Percentiles rank a stretch among this genome's conserved stretches.
Evolutionary conservation across 2,888 invertebrate species (phyloP).

Genomic region (Syritta pipiens): DNA sequence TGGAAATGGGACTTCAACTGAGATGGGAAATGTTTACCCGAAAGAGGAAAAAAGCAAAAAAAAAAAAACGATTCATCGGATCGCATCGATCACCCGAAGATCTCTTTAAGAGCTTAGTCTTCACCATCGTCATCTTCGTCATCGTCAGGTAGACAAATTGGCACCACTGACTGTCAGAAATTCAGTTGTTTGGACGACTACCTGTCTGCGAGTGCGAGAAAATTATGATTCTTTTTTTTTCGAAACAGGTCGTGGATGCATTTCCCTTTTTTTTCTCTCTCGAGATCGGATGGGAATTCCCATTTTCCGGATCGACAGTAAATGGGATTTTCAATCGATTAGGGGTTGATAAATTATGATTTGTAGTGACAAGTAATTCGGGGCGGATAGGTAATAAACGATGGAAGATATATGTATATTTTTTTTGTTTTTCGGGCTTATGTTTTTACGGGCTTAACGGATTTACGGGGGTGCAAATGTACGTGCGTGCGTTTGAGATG

Average conservation of each 20-base stretch:
- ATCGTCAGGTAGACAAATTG: constrained; percentile 66
- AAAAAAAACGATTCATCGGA: not conserved
- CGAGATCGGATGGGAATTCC: constrained; percentile 65
- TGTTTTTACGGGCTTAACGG: too few species aligned
- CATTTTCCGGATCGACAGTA: constrained; percentile 44
- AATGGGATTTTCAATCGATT: constrained; percentile 59
- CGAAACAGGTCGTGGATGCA: constrained; percentile 51
- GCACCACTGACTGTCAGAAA: constrained; percentile 42
- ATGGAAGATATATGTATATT: too few species aligned
- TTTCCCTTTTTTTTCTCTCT: constrained; percentile 13
- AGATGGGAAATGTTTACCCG: constrained; percentile 45
- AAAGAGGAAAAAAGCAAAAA: not conserved
- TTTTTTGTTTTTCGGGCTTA: too few species aligned
- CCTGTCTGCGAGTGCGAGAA: constrained; percentile 35
- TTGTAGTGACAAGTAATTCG: constrained; percentile 60
- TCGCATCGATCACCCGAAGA: constrained; percentile 43
- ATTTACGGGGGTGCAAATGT: constrained; percentile 14
- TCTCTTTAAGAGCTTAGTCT: constrained; percentile 34
- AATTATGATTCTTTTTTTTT: constrained; percentile 25
- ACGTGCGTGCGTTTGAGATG: not conserved
- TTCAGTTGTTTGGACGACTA: constrained; percentile 38
- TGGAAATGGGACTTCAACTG: constrained; percentile 11
- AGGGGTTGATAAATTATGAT: constrained; percentile 62
- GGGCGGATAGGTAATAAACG: constrained; percentile 36
- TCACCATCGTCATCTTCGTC: constrained; percentile 6